Evolutionary conservation across 2,888 invertebrate species (phyloP).

Genomic region (Tanypteryx hageni): DNA sequence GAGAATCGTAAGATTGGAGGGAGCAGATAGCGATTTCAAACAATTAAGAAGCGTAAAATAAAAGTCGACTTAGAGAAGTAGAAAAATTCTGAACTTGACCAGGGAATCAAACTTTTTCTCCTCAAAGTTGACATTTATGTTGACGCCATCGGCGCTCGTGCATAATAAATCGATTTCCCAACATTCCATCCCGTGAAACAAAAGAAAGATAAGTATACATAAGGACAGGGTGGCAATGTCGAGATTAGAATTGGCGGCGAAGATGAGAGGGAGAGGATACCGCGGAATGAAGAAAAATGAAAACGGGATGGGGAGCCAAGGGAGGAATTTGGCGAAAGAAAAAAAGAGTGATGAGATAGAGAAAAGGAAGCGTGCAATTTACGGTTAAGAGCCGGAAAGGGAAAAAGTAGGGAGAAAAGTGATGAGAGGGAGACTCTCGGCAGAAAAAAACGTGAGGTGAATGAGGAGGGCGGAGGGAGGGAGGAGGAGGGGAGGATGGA

Average conservation of each 20-base stretch:
- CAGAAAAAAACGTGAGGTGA: conserved; percentile 39
- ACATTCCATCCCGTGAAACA: neutral
- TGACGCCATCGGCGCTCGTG: neutral
- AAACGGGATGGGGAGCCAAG: neutral
- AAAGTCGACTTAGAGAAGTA: too few relatives aligned
- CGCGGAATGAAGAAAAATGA: neutral
- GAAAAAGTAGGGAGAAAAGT: neutral
- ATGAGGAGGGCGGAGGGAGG: conserved; percentile 14
- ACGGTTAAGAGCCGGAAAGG: neutral
- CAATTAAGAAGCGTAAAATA: neutral
- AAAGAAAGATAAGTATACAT: neutral
- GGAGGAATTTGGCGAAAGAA: neutral
- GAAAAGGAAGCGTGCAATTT: conserved; percentile 12
- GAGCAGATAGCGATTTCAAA: neutral
- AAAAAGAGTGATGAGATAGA: neutral
- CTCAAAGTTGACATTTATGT: neutral
- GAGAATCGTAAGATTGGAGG: neutral
- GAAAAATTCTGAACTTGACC: too few relatives aligned
- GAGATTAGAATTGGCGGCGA: neutral
- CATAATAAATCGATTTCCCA: neutral
- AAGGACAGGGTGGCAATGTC: neutral
- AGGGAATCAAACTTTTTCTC: neutral
- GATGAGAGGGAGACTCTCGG: neutral
- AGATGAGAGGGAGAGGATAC: neutral
- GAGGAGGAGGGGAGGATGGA: neutral